Conservation (phyloP, 2,113 vertebrate species). For the Paratilapia polleni region DNA sequence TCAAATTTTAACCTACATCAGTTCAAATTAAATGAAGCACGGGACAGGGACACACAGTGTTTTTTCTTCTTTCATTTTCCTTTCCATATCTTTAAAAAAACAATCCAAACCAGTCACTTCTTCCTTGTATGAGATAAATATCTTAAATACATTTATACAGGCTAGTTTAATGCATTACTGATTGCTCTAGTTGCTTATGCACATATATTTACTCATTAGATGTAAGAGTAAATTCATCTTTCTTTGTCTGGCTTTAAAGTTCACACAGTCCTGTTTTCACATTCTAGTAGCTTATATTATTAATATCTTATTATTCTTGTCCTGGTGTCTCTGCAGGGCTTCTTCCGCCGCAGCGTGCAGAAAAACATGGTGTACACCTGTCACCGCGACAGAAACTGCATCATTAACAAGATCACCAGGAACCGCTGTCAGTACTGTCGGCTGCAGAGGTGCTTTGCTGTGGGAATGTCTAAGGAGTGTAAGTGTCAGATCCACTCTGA, state of each 20-base stretch:
- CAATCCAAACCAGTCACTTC: neutral
- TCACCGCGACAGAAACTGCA: conserved; percentile 95
- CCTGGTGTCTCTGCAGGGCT: conserved; percentile 81
- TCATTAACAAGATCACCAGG: conserved; percentile 97
- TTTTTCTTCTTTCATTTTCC: neutral
- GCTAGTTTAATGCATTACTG: neutral
- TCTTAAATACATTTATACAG: neutral
- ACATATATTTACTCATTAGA: neutral
- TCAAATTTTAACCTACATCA: neutral
- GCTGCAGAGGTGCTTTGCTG: conserved; percentile 94
- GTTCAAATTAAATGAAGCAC: neutral
- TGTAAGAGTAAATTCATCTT: neutral
- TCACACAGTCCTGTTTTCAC: neutral
- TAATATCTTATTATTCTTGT: neutral
- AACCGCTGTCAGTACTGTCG: conserved; percentile 98
- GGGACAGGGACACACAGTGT: neutral
- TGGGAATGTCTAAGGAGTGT: conserved; percentile 98
- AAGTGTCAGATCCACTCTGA: conserved; percentile 51
- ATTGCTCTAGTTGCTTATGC: too few relatives aligned
- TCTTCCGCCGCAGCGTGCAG: conserved; percentile 97
- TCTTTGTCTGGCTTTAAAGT: neutral
- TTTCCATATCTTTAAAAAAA: neutral
- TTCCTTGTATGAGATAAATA: neutral
- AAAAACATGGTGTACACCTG: conserved; percentile 99
- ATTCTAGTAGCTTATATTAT: neutral